Conservation (phyloP, 2,888 invertebrate species). For the Eupithecia centaureata region DNA sequence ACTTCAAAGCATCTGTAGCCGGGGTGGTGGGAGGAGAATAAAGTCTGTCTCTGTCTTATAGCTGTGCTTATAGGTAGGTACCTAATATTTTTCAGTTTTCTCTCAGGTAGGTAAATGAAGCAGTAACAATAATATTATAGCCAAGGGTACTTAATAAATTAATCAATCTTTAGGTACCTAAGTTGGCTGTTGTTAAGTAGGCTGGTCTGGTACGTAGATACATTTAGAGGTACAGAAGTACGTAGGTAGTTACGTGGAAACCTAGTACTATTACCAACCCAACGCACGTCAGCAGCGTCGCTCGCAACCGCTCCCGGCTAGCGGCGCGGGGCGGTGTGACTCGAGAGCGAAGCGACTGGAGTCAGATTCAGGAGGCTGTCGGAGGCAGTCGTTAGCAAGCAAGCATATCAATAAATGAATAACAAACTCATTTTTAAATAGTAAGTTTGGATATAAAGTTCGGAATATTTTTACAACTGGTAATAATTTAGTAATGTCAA, state of each 20-base stretch:
- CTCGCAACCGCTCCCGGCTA: constrained; percentile 25
- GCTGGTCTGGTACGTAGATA: too few relatives aligned
- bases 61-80: too few relatives aligned
- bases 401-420: background rate
- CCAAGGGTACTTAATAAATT: background rate
- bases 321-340: background rate
- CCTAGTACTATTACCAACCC: too few relatives aligned
- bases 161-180: background rate
- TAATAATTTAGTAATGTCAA: constrained; percentile 44
- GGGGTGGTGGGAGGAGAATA: background rate
- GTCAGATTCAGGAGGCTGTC: constrained; percentile 58
- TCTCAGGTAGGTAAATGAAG: background rate
- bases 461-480: constrained; percentile 34
- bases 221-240: constrained; percentile 9
- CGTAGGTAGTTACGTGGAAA: background rate
- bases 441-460: background rate
- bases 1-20: background rate
- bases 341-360: constrained; percentile 41
- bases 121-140: background rate
- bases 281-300: constrained; percentile 3
- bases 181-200: too few relatives aligned
- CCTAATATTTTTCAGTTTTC: background rate
- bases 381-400: constrained; percentile 53
- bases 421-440: background rate
- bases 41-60: background rate